Conservation (phyloP, 2,113 vertebrate species). For the Steatornis caripensis region DNA sequence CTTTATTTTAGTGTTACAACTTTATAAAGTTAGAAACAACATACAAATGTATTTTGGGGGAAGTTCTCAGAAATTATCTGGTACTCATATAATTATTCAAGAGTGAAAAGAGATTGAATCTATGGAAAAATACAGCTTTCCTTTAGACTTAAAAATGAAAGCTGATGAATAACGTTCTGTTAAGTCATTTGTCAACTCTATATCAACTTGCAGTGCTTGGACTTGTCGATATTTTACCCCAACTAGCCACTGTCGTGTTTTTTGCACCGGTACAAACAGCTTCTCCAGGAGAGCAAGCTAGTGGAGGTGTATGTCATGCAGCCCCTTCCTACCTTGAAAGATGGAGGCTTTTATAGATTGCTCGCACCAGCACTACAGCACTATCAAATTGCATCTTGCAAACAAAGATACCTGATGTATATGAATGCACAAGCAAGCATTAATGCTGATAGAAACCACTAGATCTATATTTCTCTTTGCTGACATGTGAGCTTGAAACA, state of each 20-base stretch:
- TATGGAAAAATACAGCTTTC: not conserved
- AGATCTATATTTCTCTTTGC: constrained; percentile 23
- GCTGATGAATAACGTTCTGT: not conserved
- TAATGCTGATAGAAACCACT: constrained; percentile 17
- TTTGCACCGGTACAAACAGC: not conserved
- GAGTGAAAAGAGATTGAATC: not conserved
- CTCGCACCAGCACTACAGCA: not conserved
- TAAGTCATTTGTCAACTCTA: not conserved
- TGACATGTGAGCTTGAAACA: constrained; percentile 18
- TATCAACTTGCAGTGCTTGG: not conserved
- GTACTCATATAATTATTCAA: not conserved
- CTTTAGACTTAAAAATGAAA: not conserved
- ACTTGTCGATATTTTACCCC: not conserved
- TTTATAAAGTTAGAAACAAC: not conserved
- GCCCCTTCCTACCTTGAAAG: not conserved
- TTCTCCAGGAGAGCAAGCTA: not conserved
- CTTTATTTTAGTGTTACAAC: not conserved
- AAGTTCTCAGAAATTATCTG: not conserved
- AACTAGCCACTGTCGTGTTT: not conserved
- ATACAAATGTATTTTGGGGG: not conserved
- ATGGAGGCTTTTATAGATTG: not conserved
- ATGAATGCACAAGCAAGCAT: not conserved
- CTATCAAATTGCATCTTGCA: not conserved
- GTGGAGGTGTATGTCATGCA: not conserved
- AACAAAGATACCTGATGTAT: not conserved